Evolutionary conservation across 2,888 invertebrate genomes (phyloP).

Genomic region (Eilema griseolum): DNA sequence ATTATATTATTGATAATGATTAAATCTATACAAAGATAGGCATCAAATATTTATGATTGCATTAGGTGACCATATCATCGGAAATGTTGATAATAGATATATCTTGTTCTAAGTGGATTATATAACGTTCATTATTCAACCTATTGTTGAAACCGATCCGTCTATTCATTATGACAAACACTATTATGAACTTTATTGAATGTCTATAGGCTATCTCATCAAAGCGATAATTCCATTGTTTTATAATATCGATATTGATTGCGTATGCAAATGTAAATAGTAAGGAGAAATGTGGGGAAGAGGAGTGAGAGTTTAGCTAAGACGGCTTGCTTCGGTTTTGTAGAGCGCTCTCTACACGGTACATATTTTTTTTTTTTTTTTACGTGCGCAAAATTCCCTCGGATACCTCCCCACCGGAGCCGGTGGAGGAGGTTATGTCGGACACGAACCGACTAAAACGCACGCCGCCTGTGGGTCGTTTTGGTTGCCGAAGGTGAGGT

Average conservation of each 20-base stretch:
- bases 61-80: conserved; percentile 64
- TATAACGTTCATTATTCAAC: conserved; percentile 65
- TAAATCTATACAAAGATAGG: conserved; percentile 52
- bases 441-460: too few relatives aligned
- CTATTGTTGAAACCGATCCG: conserved; percentile 57
- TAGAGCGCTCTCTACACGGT: background rate
- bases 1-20: conserved; percentile 38
- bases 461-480: too few relatives aligned
- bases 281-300: conserved; percentile 2
- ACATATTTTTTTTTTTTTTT: too few relatives aligned
- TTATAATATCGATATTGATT: conserved; percentile 36
- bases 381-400: too few relatives aligned
- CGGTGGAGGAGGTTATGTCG: too few relatives aligned
- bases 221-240: conserved; percentile 38
- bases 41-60: conserved; percentile 58
- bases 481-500: too few relatives aligned
- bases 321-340: background rate
- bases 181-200: conserved; percentile 50
- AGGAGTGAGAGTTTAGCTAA: background rate
- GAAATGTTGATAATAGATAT: conserved; percentile 63
- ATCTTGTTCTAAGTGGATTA: conserved; percentile 60
- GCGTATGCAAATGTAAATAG: conserved; percentile 4
- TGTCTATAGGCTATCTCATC: conserved; percentile 42
- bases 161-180: conserved; percentile 57
- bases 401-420: too few relatives aligned